These are phyloP conservation scores for Papilio demoleus DNA, from an alignment of 2,888 invertebrate species.

Conservation along the genomic window DNA sequence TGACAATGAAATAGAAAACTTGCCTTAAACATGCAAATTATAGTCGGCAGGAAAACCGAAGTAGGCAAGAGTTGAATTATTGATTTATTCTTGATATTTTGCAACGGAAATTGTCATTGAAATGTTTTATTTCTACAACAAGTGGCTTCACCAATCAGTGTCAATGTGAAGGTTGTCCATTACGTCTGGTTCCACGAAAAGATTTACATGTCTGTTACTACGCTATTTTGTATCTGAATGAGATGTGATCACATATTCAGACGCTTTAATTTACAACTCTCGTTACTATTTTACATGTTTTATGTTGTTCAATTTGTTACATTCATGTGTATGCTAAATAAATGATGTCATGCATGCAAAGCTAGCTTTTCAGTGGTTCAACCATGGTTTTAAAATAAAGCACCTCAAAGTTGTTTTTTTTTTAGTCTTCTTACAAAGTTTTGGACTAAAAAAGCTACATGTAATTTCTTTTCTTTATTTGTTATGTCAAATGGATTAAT, in stretches of 20 bases:
- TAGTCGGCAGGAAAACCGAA: slow-evolving; percentile 35
- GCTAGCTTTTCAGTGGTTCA: too few species aligned
- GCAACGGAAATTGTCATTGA: slow-evolving; percentile 59
- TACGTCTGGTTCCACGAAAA: slow-evolving; percentile 38
- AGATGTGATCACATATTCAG: slow-evolving; percentile 9
- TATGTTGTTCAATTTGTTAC: slow-evolving; percentile 2
- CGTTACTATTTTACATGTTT: slow-evolving; percentile 19
- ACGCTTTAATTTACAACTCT: slow-evolving; percentile 23
- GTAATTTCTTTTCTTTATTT: too few species aligned
- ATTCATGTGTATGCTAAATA: background rate
- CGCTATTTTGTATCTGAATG: slow-evolving; percentile 25
- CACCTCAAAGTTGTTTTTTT: background rate
- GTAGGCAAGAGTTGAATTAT: slow-evolving; percentile 42
- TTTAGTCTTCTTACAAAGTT: too few species aligned
- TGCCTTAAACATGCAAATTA: slow-evolving; percentile 42
- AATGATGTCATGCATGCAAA: background rate
- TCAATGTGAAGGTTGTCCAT: slow-evolving; percentile 63
- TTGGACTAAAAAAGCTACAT: too few species aligned
- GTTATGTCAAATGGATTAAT: too few species aligned
- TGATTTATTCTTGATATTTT: slow-evolving; percentile 48
- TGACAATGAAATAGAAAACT: slow-evolving; percentile 38
- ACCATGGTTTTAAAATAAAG: too few species aligned
- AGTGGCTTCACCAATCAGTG: slow-evolving; percentile 66
- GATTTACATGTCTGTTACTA: slow-evolving; percentile 29
- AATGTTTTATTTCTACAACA: slow-evolving; percentile 63